phyloP scores from a whole-genome alignment of 2,797 vertebrate species.

The Zalophus californianus region DNA sequence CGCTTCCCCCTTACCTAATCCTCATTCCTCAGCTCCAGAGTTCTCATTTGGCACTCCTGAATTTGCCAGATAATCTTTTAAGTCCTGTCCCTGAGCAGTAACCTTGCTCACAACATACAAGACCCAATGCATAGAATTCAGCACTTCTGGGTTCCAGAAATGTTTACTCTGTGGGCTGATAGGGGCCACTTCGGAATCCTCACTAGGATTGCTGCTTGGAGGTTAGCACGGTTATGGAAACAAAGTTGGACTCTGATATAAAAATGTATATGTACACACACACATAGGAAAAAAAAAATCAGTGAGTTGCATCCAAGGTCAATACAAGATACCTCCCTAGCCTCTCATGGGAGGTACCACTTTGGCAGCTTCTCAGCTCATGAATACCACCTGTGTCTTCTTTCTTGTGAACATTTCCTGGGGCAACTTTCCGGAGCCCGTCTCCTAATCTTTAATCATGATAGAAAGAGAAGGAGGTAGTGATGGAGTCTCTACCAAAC shows the following conservation, averaged over 20 bases:
- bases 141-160: background rate
- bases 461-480: background rate
- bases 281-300: background rate
- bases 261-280: background rate
- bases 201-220: background rate
- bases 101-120: conserved; percentile 2
- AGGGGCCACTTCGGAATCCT: background rate
- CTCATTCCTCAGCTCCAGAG: background rate
- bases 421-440: background rate
- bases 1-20: background rate
- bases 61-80: conserved; percentile 12
- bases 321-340: background rate
- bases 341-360: background rate
- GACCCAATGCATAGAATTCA: background rate
- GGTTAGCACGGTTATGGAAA: background rate
- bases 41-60: background rate
- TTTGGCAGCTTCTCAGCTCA: background rate
- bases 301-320: background rate
- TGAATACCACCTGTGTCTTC: background rate
- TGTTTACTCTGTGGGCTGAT: background rate
- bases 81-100: background rate
- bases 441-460: background rate
- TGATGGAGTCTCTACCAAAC: background rate
- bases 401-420: background rate
- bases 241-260: background rate